Conservation (phyloP, 2,888 invertebrate genomes). For the Cerastis rubricosa region DNA sequence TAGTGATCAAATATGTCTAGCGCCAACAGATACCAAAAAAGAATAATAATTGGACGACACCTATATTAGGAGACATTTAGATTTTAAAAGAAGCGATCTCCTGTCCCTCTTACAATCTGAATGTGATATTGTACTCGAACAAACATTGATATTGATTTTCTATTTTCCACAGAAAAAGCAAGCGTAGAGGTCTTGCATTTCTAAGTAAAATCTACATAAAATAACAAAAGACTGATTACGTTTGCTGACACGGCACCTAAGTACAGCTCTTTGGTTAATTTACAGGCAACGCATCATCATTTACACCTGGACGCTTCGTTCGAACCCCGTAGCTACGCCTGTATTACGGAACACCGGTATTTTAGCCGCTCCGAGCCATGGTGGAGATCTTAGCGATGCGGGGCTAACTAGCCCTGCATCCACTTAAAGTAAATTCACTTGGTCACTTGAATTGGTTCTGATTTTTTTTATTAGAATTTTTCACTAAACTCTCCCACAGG, state of each 20-base stretch:
- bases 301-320: constrained; percentile 47
- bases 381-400: constrained; percentile 49
- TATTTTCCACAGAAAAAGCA: neutral
- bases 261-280: constrained; percentile 63
- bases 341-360: constrained; percentile 45
- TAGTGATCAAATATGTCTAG: too few relatives aligned
- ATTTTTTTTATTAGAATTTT: neutral
- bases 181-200: neutral
- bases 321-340: constrained; percentile 44
- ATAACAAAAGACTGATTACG: constrained; percentile 12
- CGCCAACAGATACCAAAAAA: too few relatives aligned
- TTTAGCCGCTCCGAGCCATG: constrained; percentile 55
- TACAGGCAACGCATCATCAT: constrained; percentile 65
- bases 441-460: neutral
- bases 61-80: neutral
- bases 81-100: neutral
- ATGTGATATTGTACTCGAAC: neutral
- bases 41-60: neutral
- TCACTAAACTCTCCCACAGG: neutral
- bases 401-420: constrained; percentile 48
- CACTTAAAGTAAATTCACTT: constrained; percentile 23
- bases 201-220: neutral
- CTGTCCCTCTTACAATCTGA: neutral
- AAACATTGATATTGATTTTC: neutral
- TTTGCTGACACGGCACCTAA: constrained; percentile 51